These are phyloP conservation scores for Sesia apiformis DNA, from an alignment of 2,888 invertebrate species.

Conservation along the genomic window DNA sequence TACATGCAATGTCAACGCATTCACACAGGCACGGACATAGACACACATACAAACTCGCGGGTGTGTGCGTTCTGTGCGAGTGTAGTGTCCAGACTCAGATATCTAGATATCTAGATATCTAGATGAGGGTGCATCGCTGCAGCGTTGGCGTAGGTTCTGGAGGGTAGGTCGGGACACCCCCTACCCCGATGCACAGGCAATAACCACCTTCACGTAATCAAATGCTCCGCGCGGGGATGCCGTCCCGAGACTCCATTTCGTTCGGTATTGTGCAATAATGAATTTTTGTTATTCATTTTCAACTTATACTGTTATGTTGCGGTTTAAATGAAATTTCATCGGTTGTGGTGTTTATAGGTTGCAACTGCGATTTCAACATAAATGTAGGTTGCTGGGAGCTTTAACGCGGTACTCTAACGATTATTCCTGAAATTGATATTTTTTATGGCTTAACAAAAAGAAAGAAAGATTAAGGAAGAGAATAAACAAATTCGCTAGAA, in stretches of 20 bases:
- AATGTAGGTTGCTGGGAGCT: no score
- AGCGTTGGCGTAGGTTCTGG: slow-evolving; percentile 62
- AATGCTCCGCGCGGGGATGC: slow-evolving; percentile 22
- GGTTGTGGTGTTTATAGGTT: no score
- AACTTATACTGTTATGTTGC: no score
- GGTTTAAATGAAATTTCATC: no score
- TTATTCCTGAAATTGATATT: no score
- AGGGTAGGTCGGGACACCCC: slow-evolving; percentile 41
- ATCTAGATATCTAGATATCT: slow-evolving; percentile 39
- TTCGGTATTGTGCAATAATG: not conserved
- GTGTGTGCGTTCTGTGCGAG: slow-evolving; percentile 15
- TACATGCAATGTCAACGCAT: slow-evolving; percentile 14
- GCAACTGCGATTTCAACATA: no score
- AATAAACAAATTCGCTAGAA: no score
- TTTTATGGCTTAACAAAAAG: no score
- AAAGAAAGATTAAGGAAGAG: no score
- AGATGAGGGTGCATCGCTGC: slow-evolving; percentile 61
- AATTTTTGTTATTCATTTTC: not conserved
- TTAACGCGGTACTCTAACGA: no score
- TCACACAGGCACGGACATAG: slow-evolving; percentile 1
- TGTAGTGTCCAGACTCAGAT: slow-evolving; percentile 33
- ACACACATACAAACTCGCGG: slow-evolving; percentile 4
- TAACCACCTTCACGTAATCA: slow-evolving; percentile 44
- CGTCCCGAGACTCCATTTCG: not conserved
- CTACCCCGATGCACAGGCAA: slow-evolving; percentile 19